Percentiles rank a stretch among this genome's conserved stretches.
Conservation (phyloP, 2,113 vertebrate genomes). For the Istiophorus platypterus region DNA sequence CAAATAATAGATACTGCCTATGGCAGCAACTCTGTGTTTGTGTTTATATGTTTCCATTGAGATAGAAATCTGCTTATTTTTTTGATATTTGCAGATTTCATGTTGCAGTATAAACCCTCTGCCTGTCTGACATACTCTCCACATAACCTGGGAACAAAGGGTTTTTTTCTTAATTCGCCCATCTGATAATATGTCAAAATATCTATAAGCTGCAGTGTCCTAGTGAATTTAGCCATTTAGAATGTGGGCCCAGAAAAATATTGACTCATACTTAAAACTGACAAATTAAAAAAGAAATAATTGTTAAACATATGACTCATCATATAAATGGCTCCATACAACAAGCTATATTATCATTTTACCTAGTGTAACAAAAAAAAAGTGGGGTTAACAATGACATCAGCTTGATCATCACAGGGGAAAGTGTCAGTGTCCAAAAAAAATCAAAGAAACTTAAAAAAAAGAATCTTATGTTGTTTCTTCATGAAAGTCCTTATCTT, state of each 20-base stretch:
- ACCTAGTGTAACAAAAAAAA: not conserved
- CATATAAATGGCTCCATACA: not conserved
- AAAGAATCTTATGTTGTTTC: not conserved
- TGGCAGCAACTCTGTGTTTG: slow-evolving; percentile 59
- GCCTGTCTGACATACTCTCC: slow-evolving; percentile 47
- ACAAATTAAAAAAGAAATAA: slow-evolving; percentile 22
- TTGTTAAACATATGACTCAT: slow-evolving; percentile 38
- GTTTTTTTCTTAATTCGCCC: slow-evolving; percentile 2
- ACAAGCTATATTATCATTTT: not conserved
- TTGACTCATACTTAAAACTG: slow-evolving; percentile 26
- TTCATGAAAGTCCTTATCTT: not conserved
- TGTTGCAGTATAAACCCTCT: slow-evolving; percentile 28
- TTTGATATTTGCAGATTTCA: slow-evolving; percentile 51
- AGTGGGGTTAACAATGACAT: not conserved
- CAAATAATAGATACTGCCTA: slow-evolving; percentile 49
- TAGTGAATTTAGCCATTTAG: slow-evolving; percentile 12
- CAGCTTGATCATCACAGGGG: not conserved
- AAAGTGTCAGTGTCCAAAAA: not conserved
- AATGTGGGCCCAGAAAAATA: slow-evolving; percentile 31
- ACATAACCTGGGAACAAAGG: slow-evolving; percentile 41
- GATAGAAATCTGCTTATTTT: slow-evolving; percentile 58
- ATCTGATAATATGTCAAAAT: slow-evolving; percentile 47
- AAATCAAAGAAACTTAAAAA: not conserved
- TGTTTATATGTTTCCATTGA: slow-evolving; percentile 67
- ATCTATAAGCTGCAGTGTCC: slow-evolving; percentile 5